These are phyloP conservation scores for Picathartes gymnocephalus DNA, from an alignment of 2,113 vertebrate genomes.

Conservation along the genomic window DNA sequence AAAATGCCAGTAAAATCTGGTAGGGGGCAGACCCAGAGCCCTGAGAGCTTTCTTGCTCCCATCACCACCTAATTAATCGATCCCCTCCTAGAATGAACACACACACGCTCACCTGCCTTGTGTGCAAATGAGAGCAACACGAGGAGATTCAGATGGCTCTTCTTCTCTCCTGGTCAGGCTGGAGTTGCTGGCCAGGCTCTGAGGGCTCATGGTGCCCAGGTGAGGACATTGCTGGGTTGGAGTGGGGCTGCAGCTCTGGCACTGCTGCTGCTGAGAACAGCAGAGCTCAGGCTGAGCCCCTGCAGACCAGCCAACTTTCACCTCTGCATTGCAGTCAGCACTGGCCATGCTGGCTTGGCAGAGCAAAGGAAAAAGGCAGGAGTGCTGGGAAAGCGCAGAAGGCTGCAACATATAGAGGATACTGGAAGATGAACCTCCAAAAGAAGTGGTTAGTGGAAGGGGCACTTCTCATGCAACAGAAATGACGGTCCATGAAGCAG, in stretches of 20 bases:
- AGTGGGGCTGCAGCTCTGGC: neutral
- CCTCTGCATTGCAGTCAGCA: rapidly evolving
- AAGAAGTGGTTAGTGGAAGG: neutral
- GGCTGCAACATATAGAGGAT: neutral
- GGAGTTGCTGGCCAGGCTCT: neutral
- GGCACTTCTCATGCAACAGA: neutral
- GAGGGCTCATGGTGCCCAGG: neutral
- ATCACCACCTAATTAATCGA: neutral
- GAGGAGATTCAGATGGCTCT: neutral
- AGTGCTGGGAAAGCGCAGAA: neutral
- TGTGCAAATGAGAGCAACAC: neutral
- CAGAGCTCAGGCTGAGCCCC: neutral
- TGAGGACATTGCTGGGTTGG: neutral
- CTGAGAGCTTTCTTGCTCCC: neutral
- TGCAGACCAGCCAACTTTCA: neutral
- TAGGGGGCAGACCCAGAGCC: neutral
- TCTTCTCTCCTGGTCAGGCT: neutral
- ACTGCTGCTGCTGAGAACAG: neutral
- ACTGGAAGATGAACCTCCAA: neutral
- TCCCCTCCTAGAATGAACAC: neutral
- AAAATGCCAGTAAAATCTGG: conserved; percentile 16
- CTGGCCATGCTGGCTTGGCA: neutral
- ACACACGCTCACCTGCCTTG: neutral
- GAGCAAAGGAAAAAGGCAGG: neutral
- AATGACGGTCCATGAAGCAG: neutral